Evolutionary conservation across 2,113 vertebrate species (phyloP).

Genomic region (Centropus unirufus): DNA sequence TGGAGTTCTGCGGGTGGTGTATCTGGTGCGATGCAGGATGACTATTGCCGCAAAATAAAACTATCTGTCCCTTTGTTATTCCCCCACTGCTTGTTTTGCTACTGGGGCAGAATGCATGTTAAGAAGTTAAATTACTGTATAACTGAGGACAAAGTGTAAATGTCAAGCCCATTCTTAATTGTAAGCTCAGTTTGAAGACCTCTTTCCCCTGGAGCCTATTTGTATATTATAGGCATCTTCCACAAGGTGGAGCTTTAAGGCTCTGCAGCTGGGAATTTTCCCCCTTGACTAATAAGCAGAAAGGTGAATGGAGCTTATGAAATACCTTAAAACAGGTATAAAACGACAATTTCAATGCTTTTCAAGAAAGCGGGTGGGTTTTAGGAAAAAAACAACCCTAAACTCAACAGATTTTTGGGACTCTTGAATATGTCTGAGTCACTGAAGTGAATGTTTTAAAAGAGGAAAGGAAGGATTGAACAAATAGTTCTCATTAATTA

Average conservation of each 20-base stretch:
- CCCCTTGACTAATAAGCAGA: neutral
- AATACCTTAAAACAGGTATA: neutral
- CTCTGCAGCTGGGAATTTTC: neutral
- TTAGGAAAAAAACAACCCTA: neutral
- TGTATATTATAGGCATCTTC: neutral
- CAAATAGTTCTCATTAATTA: constrained; percentile 46
- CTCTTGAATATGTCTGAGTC: neutral
- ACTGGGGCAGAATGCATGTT: neutral
- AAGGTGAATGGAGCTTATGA: neutral
- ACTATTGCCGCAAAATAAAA: neutral
- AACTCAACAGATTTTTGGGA: neutral
- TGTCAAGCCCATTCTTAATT: accelerated
- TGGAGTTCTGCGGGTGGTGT: neutral
- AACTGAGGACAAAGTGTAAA: neutral
- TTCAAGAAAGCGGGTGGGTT: neutral
- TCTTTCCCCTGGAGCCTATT: neutral
- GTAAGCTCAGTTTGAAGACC: neutral
- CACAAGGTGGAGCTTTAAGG: constrained; percentile 52
- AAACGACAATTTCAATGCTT: neutral
- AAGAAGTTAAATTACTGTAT: neutral
- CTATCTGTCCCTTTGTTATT: neutral
- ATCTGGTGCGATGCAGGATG: neutral
- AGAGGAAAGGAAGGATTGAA: neutral
- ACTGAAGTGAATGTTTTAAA: neutral
- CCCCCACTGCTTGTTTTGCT: neutral